Evolutionary conservation across 2,797 vertebrate genomes (phyloP).

Genomic region (Poecilia picta): DNA sequence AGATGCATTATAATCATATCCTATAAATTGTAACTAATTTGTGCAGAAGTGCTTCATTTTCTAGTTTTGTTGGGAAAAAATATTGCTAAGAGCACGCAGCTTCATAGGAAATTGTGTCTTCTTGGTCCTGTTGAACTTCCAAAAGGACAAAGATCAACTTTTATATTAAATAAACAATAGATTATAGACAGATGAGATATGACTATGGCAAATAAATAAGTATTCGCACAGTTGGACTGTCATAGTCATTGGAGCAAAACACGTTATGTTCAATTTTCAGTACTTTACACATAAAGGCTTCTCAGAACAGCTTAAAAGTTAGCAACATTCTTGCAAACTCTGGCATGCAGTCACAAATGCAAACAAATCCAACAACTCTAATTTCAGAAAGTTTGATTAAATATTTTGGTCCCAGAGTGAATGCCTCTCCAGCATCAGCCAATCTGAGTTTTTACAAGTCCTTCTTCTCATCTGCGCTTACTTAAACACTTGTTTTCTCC

Average conservation of each 20-base stretch:
- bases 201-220: neutral
- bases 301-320: neutral
- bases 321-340: neutral
- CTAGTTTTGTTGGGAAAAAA: neutral
- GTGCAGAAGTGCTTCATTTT: neutral
- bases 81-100: neutral
- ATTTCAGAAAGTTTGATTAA: neutral
- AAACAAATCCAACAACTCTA: neutral
- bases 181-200: neutral
- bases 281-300: neutral
- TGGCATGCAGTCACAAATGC: neutral
- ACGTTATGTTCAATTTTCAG: neutral
- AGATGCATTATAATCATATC: neutral
- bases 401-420: neutral
- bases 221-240: neutral
- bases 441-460: slow-evolving; percentile 47
- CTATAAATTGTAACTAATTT: neutral
- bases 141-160: neutral
- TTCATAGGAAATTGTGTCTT: neutral
- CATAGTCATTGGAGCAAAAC: neutral
- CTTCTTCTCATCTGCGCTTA: slow-evolving; percentile 64
- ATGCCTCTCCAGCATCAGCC: slow-evolving; percentile 45
- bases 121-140: neutral
- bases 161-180: neutral
- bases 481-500: slow-evolving; percentile 61